These are phyloP conservation scores for Eremobia ochroleuca DNA, from an alignment of 2,888 invertebrate species.

Conservation along the genomic window DNA sequence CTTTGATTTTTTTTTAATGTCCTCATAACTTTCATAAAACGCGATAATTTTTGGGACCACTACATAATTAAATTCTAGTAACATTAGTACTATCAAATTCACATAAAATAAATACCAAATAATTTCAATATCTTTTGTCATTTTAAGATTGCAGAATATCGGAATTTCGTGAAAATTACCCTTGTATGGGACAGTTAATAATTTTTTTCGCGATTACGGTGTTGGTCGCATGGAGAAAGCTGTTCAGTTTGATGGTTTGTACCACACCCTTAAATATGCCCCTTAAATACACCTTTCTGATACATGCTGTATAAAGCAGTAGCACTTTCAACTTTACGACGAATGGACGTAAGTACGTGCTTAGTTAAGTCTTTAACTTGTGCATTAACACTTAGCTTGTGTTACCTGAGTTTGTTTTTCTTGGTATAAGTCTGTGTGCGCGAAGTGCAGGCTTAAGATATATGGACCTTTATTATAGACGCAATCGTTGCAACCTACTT, in stretches of 20 bases:
- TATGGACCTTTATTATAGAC: not conserved
- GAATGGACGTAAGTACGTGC: constrained; percentile 21
- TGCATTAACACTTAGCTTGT: constrained; percentile 49
- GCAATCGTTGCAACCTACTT: constrained; percentile 32
- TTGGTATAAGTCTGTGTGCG: constrained; percentile 9
- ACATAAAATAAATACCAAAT: too few species aligned
- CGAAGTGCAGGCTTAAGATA: constrained; percentile 26
- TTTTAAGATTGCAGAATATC: too few species aligned
- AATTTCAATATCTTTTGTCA: too few species aligned
- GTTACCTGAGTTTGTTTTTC: constrained; percentile 53
- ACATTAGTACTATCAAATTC: too few species aligned
- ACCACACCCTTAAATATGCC: not conserved
- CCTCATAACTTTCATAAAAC: too few species aligned
- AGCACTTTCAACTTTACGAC: constrained; percentile 42
- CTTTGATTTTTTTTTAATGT: too few species aligned
- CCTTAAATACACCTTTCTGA: too few species aligned
- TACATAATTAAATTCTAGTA: too few species aligned
- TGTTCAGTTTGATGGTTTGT: not conserved
- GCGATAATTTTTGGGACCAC: too few species aligned
- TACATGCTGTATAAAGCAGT: constrained; percentile 13
- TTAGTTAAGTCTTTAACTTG: constrained; percentile 49
- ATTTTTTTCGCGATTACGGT: not conserved
- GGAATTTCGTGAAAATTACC: too few species aligned
- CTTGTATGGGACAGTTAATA: not conserved
- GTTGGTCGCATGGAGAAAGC: not conserved